phyloP scores from a whole-genome alignment of 1,140 invertebrate species.

The Platyscapa corneri region DNA sequence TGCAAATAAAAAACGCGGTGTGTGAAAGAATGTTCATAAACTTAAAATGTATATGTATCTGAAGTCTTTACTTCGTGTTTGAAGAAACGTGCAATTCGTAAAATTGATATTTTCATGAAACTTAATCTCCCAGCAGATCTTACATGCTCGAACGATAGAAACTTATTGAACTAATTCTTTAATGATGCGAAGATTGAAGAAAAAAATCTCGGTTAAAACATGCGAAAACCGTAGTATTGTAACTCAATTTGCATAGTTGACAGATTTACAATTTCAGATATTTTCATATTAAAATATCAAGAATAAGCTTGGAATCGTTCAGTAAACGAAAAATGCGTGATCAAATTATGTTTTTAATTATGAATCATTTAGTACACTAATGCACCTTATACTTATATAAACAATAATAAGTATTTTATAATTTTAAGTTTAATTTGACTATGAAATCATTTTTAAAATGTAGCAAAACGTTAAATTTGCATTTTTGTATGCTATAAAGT shows the following conservation, averaged over 20 bases:
- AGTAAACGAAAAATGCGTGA: background rate
- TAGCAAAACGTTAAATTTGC: too few species aligned
- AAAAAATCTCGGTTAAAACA: background rate
- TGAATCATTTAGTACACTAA: background rate
- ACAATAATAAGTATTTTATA: background rate
- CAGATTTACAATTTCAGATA: background rate
- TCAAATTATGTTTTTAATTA: background rate
- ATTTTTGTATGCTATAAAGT: too few species aligned
- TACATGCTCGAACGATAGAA: background rate
- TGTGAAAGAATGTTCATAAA: background rate
- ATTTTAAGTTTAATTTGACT: too few species aligned
- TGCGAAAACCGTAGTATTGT: background rate
- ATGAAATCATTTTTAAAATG: too few species aligned
- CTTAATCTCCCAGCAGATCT: background rate
- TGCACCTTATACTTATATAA: background rate
- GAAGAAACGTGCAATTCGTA: background rate
- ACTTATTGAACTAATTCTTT: background rate
- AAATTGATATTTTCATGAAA: background rate
- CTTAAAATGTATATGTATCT: background rate
- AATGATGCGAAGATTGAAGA: background rate
- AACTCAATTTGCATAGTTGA: background rate
- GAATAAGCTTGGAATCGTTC: too few species aligned
- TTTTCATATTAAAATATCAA: too few species aligned
- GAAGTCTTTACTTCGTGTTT: too few species aligned
- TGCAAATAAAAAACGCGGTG: background rate